Conservation (phyloP, 2,797 vertebrate genomes). For the Adelosebastes latens region DNA sequence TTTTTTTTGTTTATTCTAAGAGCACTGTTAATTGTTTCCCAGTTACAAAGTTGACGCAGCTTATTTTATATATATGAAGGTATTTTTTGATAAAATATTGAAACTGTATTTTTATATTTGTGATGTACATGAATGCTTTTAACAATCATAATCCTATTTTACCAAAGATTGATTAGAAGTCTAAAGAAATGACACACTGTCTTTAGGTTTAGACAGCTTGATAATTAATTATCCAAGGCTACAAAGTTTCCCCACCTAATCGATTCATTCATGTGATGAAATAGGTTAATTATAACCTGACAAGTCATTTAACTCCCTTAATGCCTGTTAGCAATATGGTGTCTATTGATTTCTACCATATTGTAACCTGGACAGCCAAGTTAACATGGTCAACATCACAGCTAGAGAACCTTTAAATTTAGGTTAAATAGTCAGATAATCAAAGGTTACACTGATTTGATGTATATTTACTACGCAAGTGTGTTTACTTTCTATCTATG, state of each 20-base stretch:
- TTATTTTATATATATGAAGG: conserved; percentile 42
- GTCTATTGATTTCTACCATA: neutral
- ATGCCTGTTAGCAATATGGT: neutral
- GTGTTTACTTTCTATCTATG: neutral
- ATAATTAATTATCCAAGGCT: neutral
- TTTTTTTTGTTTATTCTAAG: conserved; percentile 26
- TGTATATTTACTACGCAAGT: neutral
- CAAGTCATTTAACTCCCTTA: neutral
- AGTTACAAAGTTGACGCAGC: conserved; percentile 59
- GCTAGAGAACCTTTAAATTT: neutral
- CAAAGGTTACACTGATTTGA: neutral
- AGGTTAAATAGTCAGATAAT: neutral
- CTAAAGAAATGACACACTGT: neutral
- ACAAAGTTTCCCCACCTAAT: neutral
- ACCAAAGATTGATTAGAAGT: conserved; percentile 65
- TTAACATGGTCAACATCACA: neutral
- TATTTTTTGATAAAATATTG: conserved; percentile 50
- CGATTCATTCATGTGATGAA: neutral
- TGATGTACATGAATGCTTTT: conserved; percentile 37
- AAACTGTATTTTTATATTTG: conserved; percentile 59
- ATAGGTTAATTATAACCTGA: neutral
- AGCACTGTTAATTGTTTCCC: conserved; percentile 68
- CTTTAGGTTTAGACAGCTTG: conserved; percentile 5
- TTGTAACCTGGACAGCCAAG: neutral
- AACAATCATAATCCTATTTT: conserved; percentile 42